Evolutionary conservation across 2,113 vertebrate genomes (phyloP), one percentile per base, ranked within the genome.

Genomic region (Sceloporus tristichus): DNA sequence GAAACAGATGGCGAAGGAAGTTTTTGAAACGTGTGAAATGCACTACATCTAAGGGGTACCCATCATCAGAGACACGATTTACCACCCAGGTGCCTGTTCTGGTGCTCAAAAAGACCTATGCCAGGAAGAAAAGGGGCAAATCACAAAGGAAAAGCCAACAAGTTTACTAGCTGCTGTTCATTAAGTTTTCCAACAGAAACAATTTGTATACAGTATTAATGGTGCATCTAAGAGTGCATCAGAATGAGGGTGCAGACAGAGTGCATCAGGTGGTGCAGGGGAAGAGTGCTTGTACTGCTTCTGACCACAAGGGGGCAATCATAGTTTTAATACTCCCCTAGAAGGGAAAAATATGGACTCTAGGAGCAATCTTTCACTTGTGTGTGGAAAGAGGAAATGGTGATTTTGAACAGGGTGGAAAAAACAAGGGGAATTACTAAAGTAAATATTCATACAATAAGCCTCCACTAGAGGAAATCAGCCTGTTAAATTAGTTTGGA

Each of bases 71-170:
- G 94, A 96, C 92, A 40, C 96, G 97, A 73, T 96, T 92, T 0
- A 96, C 2, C 68, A 98, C 92, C 98, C 98, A 98, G 18, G 94
- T 87, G 1, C 98, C 97, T 48, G 94, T 75, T 18, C 97, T 96
- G 5, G 96, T 98, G 91, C 97, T 98, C 71, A 98, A 94, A 90
- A 97, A 98, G 2, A 97, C 96, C 97, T 98, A 88, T 21, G 25
- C 2, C 40, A n/a, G 21, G 70, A 53, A 65, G 25, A 84, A 68
- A 54, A 56, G 27, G 18, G 34, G 6, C 21, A 85, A 34, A 23
- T 75, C 79, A 65, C 54, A 34, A 62, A 11, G 10, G 27, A 71
- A 71, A 29, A 62, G 18, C 4, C 56, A 59, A 6, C 56, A 59
- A 16, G 56, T 59, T 10, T 59, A 59, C 14, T 59, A 59, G 56